Base-by-base conservation (phyloP, 2,113 vertebrate species). In the Ochotona curzoniae region DNA sequence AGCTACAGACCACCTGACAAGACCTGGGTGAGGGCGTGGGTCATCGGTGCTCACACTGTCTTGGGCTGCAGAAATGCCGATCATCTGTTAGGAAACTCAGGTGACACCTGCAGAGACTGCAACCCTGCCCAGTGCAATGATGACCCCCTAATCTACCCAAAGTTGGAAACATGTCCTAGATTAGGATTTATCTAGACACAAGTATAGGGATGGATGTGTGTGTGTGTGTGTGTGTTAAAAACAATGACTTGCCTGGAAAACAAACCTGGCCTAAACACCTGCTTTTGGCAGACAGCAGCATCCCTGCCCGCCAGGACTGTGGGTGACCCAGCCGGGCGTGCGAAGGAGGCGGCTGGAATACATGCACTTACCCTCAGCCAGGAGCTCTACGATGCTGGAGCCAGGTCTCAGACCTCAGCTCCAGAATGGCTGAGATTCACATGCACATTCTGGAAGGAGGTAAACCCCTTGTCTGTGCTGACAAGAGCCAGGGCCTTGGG, bases 71-170 rank as follows among this genome's bases (percentile, higher is more conserved):
- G 74, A 71, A 10, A 51, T 5, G 1, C 0, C 8, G 21, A 15
- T 25, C 67, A 15, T 25, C 67, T 32, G 9, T 8, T 10, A 9
- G 85, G 26, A 64, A 76, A 38, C 12, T 0, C 0, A n/a, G 8
- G n/a, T 25, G 0, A 26, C 0, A 7, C 1, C 5, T 0, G 0
- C 38, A 5, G 23, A 18, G 23, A 1, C 54, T 5, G 2, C 38
- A 44, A 44, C 38, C 38, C 38, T 44, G 38, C 38, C 38, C 38
- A 44, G 38, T 44, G 38, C 38, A 44, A 44, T 44, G 38, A 44
- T 44, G 38, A 44, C 38, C 38, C 38, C 38, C 38, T 44, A 6
- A 44, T 44, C 38, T 44, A 44, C 38, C 38, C 38, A 10, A n/a
- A 8, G 1, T 44, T 12, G 11, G 10, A 67, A 1, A 3, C 47